phyloP scores from a whole-genome alignment of 2,113 vertebrate species.

The Dasyurus viverrinus region DNA sequence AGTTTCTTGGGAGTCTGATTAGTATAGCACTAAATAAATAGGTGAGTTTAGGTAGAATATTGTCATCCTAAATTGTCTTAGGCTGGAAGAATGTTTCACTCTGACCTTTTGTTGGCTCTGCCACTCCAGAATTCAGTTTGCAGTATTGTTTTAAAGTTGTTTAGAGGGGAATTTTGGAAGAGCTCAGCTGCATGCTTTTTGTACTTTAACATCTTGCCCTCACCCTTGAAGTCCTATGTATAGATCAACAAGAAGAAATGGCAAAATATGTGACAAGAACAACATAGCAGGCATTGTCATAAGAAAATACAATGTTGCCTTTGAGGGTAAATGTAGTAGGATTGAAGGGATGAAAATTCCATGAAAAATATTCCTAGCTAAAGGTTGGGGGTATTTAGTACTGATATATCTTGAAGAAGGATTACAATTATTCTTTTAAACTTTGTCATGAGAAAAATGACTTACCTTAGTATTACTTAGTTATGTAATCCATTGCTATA shows the following conservation, averaged over 20 bases:
- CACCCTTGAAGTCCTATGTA: neutral
- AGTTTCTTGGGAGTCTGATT: too few relatives aligned
- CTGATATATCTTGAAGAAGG: neutral
- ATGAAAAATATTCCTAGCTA: neutral
- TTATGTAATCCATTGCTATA: constrained; percentile 10
- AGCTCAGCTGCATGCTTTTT: neutral
- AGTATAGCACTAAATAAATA: too few relatives aligned
- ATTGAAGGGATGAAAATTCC: neutral
- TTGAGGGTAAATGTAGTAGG: neutral
- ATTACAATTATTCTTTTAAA: neutral
- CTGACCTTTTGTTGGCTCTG: too few relatives aligned
- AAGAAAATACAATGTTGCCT: neutral
- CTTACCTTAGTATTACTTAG: neutral
- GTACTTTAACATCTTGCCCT: neutral
- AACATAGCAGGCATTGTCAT: neutral
- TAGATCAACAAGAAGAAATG: neutral
- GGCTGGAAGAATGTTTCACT: too few relatives aligned
- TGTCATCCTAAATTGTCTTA: too few relatives aligned
- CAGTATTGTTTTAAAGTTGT: neutral
- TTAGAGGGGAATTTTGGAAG: neutral
- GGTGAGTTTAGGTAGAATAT: too few relatives aligned
- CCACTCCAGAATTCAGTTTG: too few relatives aligned
- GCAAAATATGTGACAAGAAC: neutral
- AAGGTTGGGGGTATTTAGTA: neutral
- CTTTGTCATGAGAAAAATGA: constrained; percentile 31